Evolutionary conservation across 2,113 vertebrate species (phyloP).

Genomic region (Cebus imitator): DNA sequence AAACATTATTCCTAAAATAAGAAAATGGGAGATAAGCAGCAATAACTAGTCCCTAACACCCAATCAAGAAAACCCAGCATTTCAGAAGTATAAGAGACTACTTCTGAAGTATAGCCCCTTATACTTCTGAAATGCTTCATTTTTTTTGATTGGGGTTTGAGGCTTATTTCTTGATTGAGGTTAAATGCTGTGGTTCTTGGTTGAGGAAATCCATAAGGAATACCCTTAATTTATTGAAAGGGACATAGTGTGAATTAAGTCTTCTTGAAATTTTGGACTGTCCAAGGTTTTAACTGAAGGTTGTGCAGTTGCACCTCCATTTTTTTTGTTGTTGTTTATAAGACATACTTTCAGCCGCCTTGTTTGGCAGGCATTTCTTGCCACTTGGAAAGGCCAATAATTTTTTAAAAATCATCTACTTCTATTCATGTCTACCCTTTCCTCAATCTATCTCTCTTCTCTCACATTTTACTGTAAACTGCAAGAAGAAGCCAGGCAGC

Average conservation of each 20-base stretch:
- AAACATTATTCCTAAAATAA: not conserved
- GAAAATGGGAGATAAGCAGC: not conserved
- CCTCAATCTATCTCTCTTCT: not conserved
- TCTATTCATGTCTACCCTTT: not conserved
- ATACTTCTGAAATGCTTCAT: not conserved
- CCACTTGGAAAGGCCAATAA: not conserved
- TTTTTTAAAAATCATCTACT: not conserved
- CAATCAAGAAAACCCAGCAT: not conserved
- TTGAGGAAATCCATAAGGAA: not conserved
- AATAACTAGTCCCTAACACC: not conserved
- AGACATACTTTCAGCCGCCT: not conserved
- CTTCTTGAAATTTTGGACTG: not conserved
- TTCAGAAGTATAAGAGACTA: not conserved
- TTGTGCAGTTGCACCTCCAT: rapidly evolving
- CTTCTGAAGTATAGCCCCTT: no score
- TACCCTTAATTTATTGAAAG: not conserved
- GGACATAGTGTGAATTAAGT: not conserved
- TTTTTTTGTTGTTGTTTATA: not conserved
- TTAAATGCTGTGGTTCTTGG: not conserved
- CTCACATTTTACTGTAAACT: not conserved
- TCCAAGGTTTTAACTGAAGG: not conserved
- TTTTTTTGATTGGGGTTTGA: not conserved
- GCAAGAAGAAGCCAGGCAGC: not conserved
- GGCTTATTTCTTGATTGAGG: not conserved
- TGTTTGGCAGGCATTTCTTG: not conserved